Evolutionary conservation across 2,797 vertebrate species (phyloP), one percentile per base, ranked within the genome.

Genomic region (Cetoscarus ocellatus): DNA sequence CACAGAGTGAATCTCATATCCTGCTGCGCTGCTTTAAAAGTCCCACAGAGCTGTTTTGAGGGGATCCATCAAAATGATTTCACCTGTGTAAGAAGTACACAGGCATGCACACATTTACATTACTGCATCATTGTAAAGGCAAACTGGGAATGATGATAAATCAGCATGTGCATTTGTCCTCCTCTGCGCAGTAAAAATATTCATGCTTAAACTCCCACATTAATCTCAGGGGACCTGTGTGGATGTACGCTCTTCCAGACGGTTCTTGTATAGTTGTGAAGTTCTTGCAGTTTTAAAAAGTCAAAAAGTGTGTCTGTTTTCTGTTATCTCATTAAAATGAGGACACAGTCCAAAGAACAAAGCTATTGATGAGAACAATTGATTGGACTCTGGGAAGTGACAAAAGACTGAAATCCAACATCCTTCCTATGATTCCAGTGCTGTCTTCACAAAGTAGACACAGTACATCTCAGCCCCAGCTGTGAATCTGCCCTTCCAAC

Each of bases 331-430:
- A 77, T 82, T 84, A 74, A 80, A 64, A 84, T 45, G 49, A 70
- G 61, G 77, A 86, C 58, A 50, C 60, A 10, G 68, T 75, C 67
- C 36, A 54, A 73, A 7, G 67, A 67, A 77, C 45, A 72, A 58
- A 61, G 52, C 49, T 84, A 85, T 87, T 60, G 84, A 88, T 73
- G 80, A 71, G 72, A 80, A 86, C 77, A 76, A 85, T 84, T 67
- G 88, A 90, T 80, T 77, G 48, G 36, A 76, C 52, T 45, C 55
- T 3, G 39, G 53, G 18, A 74, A 80, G 77, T 54, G 81, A 89
- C 81, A 79, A 70, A 80, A 80, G 36, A 79, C n/a, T 38, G 54
- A 75, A 76, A 75, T 62, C 55, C 54, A 35, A 40, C 59, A 18
- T 65, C 61, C 55, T 55, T 50, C 17, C 11, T 59, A 80, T 13